Evolutionary conservation across 23 tunicate genomes (phyloP), one percentile per base, ranked within the genome.

Genomic region (Ciona savignyi): DNA sequence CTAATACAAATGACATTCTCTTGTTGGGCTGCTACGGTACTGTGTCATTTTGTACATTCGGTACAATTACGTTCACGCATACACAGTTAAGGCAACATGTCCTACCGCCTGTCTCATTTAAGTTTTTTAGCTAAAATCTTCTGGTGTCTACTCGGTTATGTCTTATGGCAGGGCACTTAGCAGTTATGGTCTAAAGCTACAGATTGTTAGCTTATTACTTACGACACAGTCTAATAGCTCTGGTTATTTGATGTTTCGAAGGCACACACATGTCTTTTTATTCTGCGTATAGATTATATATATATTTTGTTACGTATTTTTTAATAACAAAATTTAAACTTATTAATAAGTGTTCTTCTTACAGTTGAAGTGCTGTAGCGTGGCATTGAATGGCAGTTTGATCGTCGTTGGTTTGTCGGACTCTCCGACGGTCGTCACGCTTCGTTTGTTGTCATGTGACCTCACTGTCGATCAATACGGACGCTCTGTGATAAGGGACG

Each of bases 341-440:
- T 30, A 21, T 29, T 15, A 6, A 24, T 21, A 23, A 9, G 4
- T 63, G n/a, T 76, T 63, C 23, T 22, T 77, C 19, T 21, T 77
- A 21, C 70, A 91, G 97, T 81, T 91, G 56, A 77, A 62, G 34
- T 91, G 91, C 42, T 85, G 97, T 62, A 91, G 86, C 1, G 91
- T 85, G 1, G 97, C 97, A 0, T 71, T 91, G 83, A 32, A 80
- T 60, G 97, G 97, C 11, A 78, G 79, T 25, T 81, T 91, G 30
- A 76, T 85, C 32, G 75, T 91, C 3, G 83, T 79, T 27, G 97
- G 97, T 56, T 62, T 85, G 76, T 29, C 67, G 66, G 92, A 82
- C 33, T 56, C 70, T 15, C 82, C 81, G 30, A 34, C 34, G 32
- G 89, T 82, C 6, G 80, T 83, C 28, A 91, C 97, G 2, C 78